Evolutionary conservation across 2,888 invertebrate species (phyloP).

Genomic region (Sipha maydis): DNA sequence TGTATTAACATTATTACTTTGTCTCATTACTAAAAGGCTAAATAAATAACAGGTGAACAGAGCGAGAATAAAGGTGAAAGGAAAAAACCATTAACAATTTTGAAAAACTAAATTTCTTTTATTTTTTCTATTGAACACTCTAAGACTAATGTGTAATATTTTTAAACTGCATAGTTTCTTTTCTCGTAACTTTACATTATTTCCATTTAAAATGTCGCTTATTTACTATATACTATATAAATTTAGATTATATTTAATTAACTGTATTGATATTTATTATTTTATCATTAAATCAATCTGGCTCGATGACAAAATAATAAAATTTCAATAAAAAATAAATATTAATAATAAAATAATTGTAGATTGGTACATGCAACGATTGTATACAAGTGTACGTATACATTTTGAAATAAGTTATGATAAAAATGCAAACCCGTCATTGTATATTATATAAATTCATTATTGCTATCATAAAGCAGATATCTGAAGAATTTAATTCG

Average conservation of each 20-base stretch:
- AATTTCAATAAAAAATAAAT: background rate
- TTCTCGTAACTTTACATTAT: background rate
- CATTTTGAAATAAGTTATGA: background rate
- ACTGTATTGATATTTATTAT: background rate
- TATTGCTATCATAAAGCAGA: background rate
- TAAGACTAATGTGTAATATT: background rate
- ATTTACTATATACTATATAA: background rate
- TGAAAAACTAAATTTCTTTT: background rate
- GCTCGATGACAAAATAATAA: too few relatives aligned
- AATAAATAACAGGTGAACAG: background rate
- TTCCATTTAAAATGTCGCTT: background rate
- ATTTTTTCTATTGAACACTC: background rate
- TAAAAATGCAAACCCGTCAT: background rate
- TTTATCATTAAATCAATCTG: background rate
- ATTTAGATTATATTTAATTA: background rate
- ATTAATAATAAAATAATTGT: background rate
- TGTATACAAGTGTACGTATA: background rate
- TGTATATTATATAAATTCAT: too few relatives aligned
- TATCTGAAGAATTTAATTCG: background rate
- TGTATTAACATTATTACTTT: background rate
- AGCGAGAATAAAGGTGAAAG: background rate
- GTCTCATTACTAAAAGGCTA: background rate
- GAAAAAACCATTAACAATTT: background rate
- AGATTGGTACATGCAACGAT: background rate
- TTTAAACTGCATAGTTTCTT: background rate